Evolutionary conservation across 2,888 invertebrate genomes (phyloP), one percentile per base, ranked within the genome.

Genomic region (Lepidonotus clava): DNA sequence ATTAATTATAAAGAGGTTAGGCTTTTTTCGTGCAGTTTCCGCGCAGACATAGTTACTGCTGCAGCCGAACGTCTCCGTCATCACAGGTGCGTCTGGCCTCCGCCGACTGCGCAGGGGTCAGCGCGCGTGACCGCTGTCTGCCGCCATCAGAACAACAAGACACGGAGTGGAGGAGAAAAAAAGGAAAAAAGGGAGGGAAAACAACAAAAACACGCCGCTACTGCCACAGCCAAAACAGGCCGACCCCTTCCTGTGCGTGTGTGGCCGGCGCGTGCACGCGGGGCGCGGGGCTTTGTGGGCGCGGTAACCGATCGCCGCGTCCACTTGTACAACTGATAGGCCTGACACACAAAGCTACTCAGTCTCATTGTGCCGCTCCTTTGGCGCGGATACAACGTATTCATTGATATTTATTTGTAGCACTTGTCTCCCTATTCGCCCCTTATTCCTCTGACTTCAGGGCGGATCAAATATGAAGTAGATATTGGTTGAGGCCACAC

Each of bases 101-200:
- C 14, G 61, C 24, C 28, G 61, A 24, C 61, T 61, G 28, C 61
- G 28, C 24, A 24, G 61, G 24, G 61, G 61, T 61, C 61, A 61
- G 61, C 61, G 61, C 61, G 28, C 61, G 61, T 61, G 61, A 61
- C 61, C 61, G 61, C 61, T 61, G 61, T 5, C 61, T 61, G 61
- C 61, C 28, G 61, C 61, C 61, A 61, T 61, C 61, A 61, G 61
- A 53, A 53, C n/a, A 56, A 56, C 61, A 61, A 61, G 61, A 61
- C 61, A 61, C 61, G 61, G 28, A 61, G 61, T 32, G n/a, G n/a
- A n/a, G n/a, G n/a, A n/a, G n/a, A n/a, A n/a, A n/a, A n/a, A n/a
- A n/a, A n/a, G n/a, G n/a, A n/a, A n/a, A n/a, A n/a, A n/a, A n/a
- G n/a, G n/a, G 28, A 28, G 61, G 61, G 14, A 24, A 61, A 61